Conservation (phyloP, 2,888 invertebrate species). For the Trachelus troglodyta region DNA sequence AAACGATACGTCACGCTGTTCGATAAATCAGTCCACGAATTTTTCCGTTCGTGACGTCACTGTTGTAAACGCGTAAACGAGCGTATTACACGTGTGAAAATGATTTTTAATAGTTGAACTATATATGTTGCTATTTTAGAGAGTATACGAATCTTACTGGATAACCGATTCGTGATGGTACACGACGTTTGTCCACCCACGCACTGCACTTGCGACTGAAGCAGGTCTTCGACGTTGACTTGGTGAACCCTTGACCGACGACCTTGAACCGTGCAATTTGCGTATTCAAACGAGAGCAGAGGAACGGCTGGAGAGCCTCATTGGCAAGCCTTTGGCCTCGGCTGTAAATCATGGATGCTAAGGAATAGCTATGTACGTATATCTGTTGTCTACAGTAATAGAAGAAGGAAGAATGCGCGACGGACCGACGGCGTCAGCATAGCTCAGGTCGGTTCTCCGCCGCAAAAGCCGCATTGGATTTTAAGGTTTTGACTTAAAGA, state of each 20-base stretch:
- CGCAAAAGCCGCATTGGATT: constrained; percentile 17
- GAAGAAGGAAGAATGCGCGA: neutral
- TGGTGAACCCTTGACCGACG: constrained; percentile 39
- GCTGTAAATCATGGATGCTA: constrained; percentile 55
- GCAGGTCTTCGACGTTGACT: constrained; percentile 33
- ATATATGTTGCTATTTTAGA: neutral
- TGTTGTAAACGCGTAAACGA: neutral
- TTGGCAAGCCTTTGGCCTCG: constrained; percentile 45
- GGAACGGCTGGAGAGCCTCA: constrained; percentile 21
- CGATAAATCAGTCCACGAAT: neutral
- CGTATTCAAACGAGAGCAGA: constrained; percentile 29
- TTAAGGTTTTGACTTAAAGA: constrained; percentile 28
- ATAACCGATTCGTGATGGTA: neutral
- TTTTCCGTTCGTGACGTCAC: neutral
- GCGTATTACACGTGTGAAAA: neutral
- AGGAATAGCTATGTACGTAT: neutral
- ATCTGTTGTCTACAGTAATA: neutral
- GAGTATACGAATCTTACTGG: neutral
- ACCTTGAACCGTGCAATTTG: constrained; percentile 62
- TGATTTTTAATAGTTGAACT: neutral
- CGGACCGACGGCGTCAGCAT: constrained; percentile 15
- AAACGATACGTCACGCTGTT: neutral
- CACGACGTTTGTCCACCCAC: constrained; percentile 38
- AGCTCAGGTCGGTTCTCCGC: neutral
- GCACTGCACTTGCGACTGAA: constrained; percentile 58